Evolutionary conservation across 2,888 invertebrate species (phyloP).

Genomic region (Hypselothyrea guttata): DNA sequence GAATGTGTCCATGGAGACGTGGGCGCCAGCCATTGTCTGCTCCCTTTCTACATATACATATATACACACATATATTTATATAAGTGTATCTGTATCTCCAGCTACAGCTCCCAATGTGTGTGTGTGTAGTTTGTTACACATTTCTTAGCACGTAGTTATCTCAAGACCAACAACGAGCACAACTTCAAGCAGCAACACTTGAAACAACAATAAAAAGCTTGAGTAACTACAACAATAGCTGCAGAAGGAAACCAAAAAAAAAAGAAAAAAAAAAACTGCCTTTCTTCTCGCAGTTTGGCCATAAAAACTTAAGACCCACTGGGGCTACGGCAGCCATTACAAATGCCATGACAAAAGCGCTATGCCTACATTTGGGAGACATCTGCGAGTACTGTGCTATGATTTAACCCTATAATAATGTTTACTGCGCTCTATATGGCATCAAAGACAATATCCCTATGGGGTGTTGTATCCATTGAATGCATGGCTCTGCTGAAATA

Average conservation of each 20-base stretch:
- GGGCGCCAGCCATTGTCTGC: conserved; percentile 70
- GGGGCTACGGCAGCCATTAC: conserved; percentile 39
- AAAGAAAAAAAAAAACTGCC: neutral
- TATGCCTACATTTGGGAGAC: conserved; percentile 34
- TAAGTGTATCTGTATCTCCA: conserved; percentile 32
- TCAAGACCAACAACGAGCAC: conserved; percentile 32
- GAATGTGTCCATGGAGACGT: conserved; percentile 73
- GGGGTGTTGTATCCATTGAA: neutral
- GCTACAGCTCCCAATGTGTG: no score
- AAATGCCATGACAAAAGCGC: conserved; percentile 26
- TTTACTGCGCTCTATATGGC: neutral
- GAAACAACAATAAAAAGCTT: conserved; percentile 75
- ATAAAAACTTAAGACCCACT: conserved; percentile 51
- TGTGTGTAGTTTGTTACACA: conserved; percentile 66
- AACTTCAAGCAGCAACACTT: conserved; percentile 52
- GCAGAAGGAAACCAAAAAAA: conserved; percentile 17
- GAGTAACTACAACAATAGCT: conserved; percentile 46
- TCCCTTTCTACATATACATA: conserved; percentile 4
- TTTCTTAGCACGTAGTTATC: conserved; percentile 79
- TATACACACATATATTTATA: conserved; percentile 24
- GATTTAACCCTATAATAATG: conserved; percentile 31
- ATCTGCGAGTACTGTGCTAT: conserved; percentile 15
- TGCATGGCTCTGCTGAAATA: no score
- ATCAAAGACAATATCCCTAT: conserved; percentile 9
- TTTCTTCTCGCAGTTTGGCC: conserved; percentile 18